Conservation (phyloP, 1,140 invertebrate species). For the Saccostrea glomerata region DNA sequence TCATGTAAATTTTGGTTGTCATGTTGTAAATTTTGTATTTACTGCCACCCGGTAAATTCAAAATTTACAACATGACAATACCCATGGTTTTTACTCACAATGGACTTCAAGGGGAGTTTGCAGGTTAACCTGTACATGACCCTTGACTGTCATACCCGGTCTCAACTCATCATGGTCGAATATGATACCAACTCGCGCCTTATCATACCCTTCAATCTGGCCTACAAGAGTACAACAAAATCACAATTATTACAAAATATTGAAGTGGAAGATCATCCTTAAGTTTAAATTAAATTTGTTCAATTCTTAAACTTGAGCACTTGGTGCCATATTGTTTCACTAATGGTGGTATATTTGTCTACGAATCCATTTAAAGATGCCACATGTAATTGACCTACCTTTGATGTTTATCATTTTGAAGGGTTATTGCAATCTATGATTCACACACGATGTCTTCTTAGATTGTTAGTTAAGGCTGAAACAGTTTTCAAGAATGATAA, state of each 20-base stretch:
- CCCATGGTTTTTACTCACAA: background rate
- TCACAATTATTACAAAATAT: background rate
- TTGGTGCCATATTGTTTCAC: background rate
- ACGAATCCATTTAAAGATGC: background rate
- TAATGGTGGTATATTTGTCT: background rate
- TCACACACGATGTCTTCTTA: slow-evolving; percentile 23
- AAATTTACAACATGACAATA: too few species aligned
- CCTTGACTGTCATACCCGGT: background rate
- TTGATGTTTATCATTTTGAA: slow-evolving; percentile 24
- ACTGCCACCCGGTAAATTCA: too few species aligned
- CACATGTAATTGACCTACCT: background rate
- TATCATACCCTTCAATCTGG: slow-evolving; percentile 18
- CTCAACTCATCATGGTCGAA: slow-evolving; percentile 18
- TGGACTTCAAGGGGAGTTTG: background rate
- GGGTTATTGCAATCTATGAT: background rate
- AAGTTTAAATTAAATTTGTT: too few species aligned
- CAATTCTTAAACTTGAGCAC: too few species aligned
- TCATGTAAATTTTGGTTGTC: too few species aligned
- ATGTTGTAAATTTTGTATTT: too few species aligned
- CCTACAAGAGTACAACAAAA: background rate
- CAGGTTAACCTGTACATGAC: background rate
- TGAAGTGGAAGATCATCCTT: background rate
- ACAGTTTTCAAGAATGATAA: background rate
- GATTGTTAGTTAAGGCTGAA: slow-evolving; percentile 14
- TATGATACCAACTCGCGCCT: slow-evolving; percentile 14